phyloP scores from a whole-genome alignment of 2,797 vertebrate species.

The Sparidentex hasta region DNA sequence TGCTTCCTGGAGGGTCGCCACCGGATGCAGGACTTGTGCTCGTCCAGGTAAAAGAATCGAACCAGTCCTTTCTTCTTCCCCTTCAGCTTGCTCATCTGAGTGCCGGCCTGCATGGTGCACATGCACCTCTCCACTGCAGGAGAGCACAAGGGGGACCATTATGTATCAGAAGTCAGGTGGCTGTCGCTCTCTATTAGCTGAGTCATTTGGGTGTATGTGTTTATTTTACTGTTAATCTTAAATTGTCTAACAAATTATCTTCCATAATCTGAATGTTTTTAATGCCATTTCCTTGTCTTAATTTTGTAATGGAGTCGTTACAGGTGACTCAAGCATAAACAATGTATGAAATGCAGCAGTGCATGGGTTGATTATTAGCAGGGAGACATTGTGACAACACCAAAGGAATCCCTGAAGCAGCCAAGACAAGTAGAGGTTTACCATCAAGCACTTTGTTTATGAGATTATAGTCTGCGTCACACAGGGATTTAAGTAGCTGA shows the following conservation, averaged over 20 bases:
- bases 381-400: slow-evolving; percentile 1
- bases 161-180: neutral
- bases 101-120: slow-evolving; percentile 94
- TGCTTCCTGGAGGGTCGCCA: slow-evolving; percentile 97
- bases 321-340: too few relatives aligned
- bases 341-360: neutral
- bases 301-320: too few relatives aligned
- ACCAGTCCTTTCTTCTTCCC: slow-evolving; percentile 93
- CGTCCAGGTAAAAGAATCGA: slow-evolving; percentile 94
- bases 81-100: slow-evolving; percentile 95
- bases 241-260: too few relatives aligned
- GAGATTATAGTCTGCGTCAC: slow-evolving; percentile 71
- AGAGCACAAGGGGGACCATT: slow-evolving; percentile 14
- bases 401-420: slow-evolving; percentile 13
- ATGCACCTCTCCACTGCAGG: slow-evolving; percentile 95
- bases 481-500: slow-evolving; percentile 44
- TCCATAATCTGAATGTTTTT: too few relatives aligned
- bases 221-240: too few relatives aligned
- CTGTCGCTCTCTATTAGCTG: neutral
- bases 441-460: slow-evolving; percentile 60
- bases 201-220: neutral
- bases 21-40: slow-evolving; percentile 95
- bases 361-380: neutral
- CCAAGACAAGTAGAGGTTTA: slow-evolving; percentile 39
- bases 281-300: too few relatives aligned